These are phyloP conservation scores for Ochotona princeps DNA, from an alignment of 2,113 vertebrate genomes.

Conservation along the genomic window DNA sequence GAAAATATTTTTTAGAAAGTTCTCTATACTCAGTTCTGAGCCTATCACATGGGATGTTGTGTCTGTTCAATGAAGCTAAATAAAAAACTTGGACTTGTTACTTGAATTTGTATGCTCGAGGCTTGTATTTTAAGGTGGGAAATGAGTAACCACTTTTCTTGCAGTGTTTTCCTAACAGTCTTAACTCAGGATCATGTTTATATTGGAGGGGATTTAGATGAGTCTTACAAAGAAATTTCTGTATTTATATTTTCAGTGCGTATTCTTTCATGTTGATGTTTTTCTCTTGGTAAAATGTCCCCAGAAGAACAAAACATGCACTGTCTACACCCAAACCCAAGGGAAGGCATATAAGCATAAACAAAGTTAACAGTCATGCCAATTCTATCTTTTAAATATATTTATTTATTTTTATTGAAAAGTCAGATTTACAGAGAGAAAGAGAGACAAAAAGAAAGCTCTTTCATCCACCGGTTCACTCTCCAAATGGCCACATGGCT, in stretches of 20 bases:
- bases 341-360: background rate
- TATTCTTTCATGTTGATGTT: constrained; percentile 18
- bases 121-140: constrained; percentile 44
- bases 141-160: background rate
- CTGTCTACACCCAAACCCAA: background rate
- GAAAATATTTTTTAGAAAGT: background rate
- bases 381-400: background rate
- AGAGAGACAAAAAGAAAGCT: no score
- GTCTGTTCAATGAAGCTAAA: constrained; percentile 4
- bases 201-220: background rate
- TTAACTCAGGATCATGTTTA: constrained; percentile 46
- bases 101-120: constrained; percentile 28
- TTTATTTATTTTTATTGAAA: no score
- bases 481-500: no score
- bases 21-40: background rate
- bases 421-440: no score
- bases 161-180: constrained; percentile 5
- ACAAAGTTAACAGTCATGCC: background rate
- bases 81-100: background rate
- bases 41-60: background rate
- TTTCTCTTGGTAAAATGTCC: constrained; percentile 15
- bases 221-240: constrained; percentile 32
- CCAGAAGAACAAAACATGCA: background rate
- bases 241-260: background rate
- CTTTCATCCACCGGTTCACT: no score